Conservation (phyloP, 1,140 invertebrate genomes). For the Conopomorpha cramerella region DNA sequence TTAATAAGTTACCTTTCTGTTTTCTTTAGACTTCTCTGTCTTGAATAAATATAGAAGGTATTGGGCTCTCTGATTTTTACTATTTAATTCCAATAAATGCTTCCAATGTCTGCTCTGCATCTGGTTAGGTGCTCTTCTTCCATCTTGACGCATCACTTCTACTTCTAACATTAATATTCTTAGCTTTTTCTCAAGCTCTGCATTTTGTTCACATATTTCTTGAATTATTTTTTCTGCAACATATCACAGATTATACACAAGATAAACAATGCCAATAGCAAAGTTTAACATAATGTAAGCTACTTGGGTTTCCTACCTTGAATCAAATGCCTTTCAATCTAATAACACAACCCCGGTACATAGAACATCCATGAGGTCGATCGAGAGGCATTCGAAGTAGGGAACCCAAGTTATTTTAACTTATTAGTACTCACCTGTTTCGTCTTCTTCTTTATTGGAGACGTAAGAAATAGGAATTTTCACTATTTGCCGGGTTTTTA, state of each 20-base stretch:
- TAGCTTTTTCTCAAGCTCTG: slow-evolving; percentile 42
- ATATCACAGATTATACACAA: not conserved
- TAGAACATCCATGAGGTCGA: no score
- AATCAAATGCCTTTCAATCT: no score
- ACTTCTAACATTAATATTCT: slow-evolving; percentile 61
- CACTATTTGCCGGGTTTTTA: no score
- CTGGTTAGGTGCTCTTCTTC: slow-evolving; percentile 52
- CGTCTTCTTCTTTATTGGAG: no score
- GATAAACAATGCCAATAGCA: not conserved
- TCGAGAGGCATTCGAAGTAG: no score
- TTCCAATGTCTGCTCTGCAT: slow-evolving; percentile 62
- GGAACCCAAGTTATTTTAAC: no score
- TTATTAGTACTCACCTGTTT: no score
- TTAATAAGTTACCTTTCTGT: slow-evolving; percentile 21
- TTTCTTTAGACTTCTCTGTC: slow-evolving; percentile 62
- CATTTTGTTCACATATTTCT: slow-evolving; percentile 28
- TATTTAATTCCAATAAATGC: slow-evolving; percentile 58
- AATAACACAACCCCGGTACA: no score
- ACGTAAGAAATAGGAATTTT: no score
- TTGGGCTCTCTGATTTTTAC: slow-evolving; percentile 55
- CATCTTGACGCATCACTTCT: slow-evolving; percentile 64
- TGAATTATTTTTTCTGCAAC: slow-evolving; percentile 25
- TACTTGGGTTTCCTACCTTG: no score
- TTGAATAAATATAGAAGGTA: slow-evolving; percentile 69
- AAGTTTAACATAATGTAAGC: not conserved